Base-by-base conservation (phyloP, 2,888 invertebrate genomes). In the Lottia gigantea region DNA sequence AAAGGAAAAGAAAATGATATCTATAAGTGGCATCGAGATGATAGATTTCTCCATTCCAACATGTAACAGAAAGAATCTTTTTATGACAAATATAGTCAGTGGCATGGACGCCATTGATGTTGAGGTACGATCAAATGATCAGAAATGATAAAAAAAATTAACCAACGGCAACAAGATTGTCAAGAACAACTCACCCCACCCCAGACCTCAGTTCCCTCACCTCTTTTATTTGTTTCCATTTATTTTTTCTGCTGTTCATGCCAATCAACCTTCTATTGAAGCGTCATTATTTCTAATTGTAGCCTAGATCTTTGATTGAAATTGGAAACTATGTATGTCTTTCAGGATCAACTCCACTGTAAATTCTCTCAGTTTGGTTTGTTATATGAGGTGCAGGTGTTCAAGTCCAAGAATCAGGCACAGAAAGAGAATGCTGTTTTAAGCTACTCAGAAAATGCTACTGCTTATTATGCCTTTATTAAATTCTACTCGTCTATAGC, bases 381-480 rank as follows among this genome's bases (percentile, higher is more conserved):
- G 62, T 65, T 82, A 15, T 75, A 78, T 74, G 79, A 81, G 55
- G 74, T 82, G 0, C 80, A 80, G 31, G 75, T 83, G 23, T 83
- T 78, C 63, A 74, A 78, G 7, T 46, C 71, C n/a, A 68, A 68
- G 45, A 68, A 71, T 70, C 67, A 68, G 40, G 14, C 46, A 1
- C 26, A 64, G 62, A 46, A 64, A 26, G 63, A 49, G 16, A 19
- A 47, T 26, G 19, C 55, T 16, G 40, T 66, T 16, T 26, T 45
- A 15, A 23, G 45, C 14, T 40, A 8, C 40, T 25, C 67, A 40
- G 47, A 61, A 1, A 55, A 46, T 40, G 65, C 66, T 15, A 64
- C 66, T 61, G 71, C 75, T 1, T 80, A 66, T 63, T 84, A 83
- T 72, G 84, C 81, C 3, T 83, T 84, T 76, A 82, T 84, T 45